These are phyloP conservation scores for Chrysogorgia sp. DNA, from an alignment of 92 coral and sea anemone species.

Conservation along the genomic window DNA sequence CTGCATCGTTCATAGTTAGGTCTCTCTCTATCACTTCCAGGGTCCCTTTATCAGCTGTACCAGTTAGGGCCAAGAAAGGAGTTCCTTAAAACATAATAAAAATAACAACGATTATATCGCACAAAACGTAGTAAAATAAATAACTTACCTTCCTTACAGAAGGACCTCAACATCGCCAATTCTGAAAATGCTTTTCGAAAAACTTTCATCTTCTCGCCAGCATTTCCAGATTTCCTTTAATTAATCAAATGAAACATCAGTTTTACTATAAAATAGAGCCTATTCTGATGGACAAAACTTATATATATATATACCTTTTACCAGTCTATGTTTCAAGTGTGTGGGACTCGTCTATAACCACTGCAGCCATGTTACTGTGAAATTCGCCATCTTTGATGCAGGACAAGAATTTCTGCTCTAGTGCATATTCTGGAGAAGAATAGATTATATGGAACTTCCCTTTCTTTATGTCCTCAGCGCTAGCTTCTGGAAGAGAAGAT, in stretches of 20 bases:
- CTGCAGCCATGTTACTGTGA: too few species aligned
- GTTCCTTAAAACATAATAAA: constrained; percentile 9
- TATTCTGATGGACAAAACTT: neutral
- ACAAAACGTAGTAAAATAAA: neutral
- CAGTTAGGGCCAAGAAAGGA: constrained; percentile 14
- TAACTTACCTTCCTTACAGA: constrained; percentile 50
- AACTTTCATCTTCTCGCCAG: neutral
- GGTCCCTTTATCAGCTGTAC: constrained; percentile 23
- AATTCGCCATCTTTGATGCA: neutral
- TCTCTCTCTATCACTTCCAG: neutral
- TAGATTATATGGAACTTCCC: too few species aligned
- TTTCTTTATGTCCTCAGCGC: too few species aligned
- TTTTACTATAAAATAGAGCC: too few species aligned
- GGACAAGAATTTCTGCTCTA: too few species aligned
- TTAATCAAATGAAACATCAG: neutral
- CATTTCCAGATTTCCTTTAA: constrained; percentile 32
- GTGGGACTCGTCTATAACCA: neutral
- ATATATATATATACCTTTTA: neutral
- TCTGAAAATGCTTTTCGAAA: constrained; percentile 52
- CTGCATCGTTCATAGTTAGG: neutral
- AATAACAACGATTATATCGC: neutral
- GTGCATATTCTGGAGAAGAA: too few species aligned
- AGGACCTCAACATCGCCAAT: constrained; percentile 46
- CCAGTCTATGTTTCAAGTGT: neutral
- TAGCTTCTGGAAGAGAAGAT: too few species aligned